A percentile compares a stretch with the other conserved stretches of the same genome.
phyloP scores from a whole-genome alignment of 2,797 vertebrate species.

The Bucorvus abyssinicus region DNA sequence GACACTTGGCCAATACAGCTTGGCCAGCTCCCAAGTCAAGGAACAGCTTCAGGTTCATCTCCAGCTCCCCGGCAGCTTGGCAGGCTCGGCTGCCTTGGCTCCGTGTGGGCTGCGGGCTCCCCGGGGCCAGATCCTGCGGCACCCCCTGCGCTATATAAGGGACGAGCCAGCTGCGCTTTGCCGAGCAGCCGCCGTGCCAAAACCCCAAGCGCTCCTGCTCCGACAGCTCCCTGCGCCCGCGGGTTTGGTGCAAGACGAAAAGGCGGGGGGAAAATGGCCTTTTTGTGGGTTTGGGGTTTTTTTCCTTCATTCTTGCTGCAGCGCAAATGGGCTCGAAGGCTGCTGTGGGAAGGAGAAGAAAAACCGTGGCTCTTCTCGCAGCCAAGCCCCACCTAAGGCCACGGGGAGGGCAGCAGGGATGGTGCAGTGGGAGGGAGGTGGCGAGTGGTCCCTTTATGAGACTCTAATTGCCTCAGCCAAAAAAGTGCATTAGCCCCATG shows the following conservation, averaged over 20 bases:
- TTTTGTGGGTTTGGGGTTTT: not conserved
- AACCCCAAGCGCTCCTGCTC: not conserved
- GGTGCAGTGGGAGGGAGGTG: not conserved
- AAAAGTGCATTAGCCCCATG: rapidly evolving
- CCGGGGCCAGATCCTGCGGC: not conserved
- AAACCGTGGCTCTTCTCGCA: not conserved
- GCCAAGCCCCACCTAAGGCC: not conserved
- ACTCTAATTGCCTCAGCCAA: not conserved
- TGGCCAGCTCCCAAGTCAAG: not conserved
- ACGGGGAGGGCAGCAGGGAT: not conserved
- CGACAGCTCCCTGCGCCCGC: rapidly evolving
- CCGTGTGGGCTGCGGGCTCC: not conserved
- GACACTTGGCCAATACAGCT: constrained; percentile 9
- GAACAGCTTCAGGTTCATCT: not conserved
- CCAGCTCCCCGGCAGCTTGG: not conserved
- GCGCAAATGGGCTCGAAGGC: not conserved
- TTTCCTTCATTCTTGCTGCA: not conserved
- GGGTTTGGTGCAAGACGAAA: not conserved
- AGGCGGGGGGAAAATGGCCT: not conserved
- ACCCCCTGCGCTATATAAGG: rapidly evolving
- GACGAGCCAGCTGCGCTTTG: not conserved
- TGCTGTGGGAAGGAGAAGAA: not conserved
- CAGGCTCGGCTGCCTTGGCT: not conserved
- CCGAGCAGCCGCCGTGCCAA: not conserved
- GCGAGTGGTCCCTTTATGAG: rapidly evolving